phyloP scores from a whole-genome alignment of 53 echinoderm and acorn worm genomes.

The Temnopleurus reevesii region DNA sequence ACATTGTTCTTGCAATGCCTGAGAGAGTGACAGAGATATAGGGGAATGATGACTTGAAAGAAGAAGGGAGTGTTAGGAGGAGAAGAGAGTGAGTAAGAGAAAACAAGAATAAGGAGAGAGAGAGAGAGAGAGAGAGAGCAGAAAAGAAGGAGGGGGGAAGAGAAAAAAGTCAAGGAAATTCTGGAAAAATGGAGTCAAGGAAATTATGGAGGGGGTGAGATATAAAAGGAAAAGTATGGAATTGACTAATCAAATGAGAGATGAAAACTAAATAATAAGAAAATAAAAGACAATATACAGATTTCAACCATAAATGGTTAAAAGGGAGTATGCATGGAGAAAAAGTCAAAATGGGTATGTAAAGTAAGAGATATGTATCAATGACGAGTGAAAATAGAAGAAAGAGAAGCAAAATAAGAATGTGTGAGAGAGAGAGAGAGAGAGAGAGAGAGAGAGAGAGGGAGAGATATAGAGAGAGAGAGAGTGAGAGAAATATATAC shows the following conservation, averaged over 20 bases:
- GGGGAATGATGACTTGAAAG: not conserved
- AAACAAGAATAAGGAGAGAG: not conserved
- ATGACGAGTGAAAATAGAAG: not conserved
- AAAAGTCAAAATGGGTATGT: not conserved
- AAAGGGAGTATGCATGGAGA: not conserved
- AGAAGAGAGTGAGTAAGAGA: not conserved
- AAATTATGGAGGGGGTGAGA: constrained; percentile 27
- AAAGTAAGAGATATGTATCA: not conserved
- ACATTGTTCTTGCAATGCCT: too few relatives aligned
- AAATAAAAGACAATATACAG: not conserved
- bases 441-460: not conserved
- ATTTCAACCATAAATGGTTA: not conserved
- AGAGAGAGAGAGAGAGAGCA: constrained; percentile 20
- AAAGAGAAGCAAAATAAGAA: not conserved
- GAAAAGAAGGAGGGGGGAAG: constrained; percentile 55
- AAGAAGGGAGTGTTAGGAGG: constrained; percentile 48
- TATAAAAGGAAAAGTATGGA: not conserved
- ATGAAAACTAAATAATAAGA: not conserved
- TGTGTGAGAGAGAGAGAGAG: not conserved
- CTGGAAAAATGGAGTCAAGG: constrained; percentile 8
- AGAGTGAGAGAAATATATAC: not conserved
- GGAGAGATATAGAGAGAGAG: not conserved
- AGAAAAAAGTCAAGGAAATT: not conserved
- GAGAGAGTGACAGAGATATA: too few relatives aligned
- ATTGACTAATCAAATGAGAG: not conserved